Base-by-base conservation (phyloP, 1,140 invertebrate genomes). In the Ostrea denselamellosa region DNA sequence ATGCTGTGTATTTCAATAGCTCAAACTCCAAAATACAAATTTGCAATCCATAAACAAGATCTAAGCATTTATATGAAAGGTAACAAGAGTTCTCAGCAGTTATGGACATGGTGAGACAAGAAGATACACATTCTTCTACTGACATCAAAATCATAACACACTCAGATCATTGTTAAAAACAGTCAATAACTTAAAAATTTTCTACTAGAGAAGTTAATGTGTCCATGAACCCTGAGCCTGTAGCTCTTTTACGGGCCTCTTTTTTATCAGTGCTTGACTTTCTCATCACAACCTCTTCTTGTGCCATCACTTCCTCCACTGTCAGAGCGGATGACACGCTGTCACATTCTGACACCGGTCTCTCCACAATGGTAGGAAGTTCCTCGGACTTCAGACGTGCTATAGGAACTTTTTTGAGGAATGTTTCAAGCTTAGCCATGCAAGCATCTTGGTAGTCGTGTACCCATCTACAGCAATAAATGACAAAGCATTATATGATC, bases 371-470 rank as follows among this genome's bases (percentile, higher is more conserved):
- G 53, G 68, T 44, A 17, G 88, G 14, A 77, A 52, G 58, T 28
- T 89, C 71, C 17, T n/a, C 14, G n/a, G 86, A 82, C 52, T 51
- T 82, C 17, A 51, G 54, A 51, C 85, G 83, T 34, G 85, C 83
- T 25, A 85, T 17, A 17, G 25, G 88, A 12, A 82, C 85, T 86
- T 56, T 85, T 62, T 62, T 53, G 19, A 95, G 88, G 86, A 96
- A 97, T 86, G 96, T 90, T 95, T 99, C 98, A 91, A 99, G 95
- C 96, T 99, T 99, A 95, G 99, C 98, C 92, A 99, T 98, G 95
- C 99, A 99, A 0, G 99, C 99, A 93, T 99, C 99, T 95, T 99
- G 99, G 94, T 99, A 99, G 95, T 99, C 99, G 94, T 99, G 99
- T 92, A 99, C 99, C 99, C 99, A 99, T 92, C 98, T 96, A 92